Evolutionary conservation across 1,140 invertebrate genomes (phyloP).

Genomic region (Drosophila nannoptera): DNA sequence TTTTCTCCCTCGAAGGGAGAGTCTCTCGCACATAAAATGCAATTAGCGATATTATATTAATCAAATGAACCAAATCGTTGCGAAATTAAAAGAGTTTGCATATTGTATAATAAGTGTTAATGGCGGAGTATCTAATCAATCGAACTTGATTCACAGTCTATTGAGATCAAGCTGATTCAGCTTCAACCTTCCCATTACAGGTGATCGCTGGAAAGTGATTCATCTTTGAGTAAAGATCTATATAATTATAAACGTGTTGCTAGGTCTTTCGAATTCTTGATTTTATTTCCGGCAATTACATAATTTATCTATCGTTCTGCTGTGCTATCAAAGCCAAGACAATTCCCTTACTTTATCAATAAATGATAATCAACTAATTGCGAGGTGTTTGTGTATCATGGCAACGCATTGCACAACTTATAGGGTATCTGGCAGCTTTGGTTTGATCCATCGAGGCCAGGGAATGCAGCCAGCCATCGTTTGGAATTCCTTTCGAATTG

Average conservation of each 20-base stretch:
- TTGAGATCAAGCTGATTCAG: not conserved
- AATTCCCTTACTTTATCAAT: slow-evolving; percentile 34
- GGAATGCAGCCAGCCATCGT: too few relatives aligned
- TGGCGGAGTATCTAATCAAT: not conserved
- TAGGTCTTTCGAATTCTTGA: not conserved
- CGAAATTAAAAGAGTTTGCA: not conserved
- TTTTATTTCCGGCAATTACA: slow-evolving; percentile 20
- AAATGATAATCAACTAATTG: slow-evolving; percentile 34
- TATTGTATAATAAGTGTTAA: not conserved
- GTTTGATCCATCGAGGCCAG: too few relatives aligned
- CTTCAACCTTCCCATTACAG: slow-evolving; percentile 1
- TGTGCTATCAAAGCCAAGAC: slow-evolving; percentile 13
- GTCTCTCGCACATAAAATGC: not conserved
- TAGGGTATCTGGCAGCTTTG: too few relatives aligned
- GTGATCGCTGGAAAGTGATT: too few relatives aligned
- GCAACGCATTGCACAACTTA: not conserved
- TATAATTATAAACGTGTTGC: too few relatives aligned
- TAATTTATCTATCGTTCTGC: slow-evolving; percentile 27
- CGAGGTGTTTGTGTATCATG: slow-evolving; percentile 25
- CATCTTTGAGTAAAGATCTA: too few relatives aligned
- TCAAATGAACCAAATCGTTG: slow-evolving; percentile 1
- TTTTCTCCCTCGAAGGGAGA: not conserved
- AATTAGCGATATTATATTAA: slow-evolving; percentile 11
- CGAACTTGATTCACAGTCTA: too few relatives aligned
- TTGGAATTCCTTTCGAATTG: too few relatives aligned